Base-by-base conservation (phyloP, 1,140 invertebrate genomes). In the Ooceraea biroi region DNA sequence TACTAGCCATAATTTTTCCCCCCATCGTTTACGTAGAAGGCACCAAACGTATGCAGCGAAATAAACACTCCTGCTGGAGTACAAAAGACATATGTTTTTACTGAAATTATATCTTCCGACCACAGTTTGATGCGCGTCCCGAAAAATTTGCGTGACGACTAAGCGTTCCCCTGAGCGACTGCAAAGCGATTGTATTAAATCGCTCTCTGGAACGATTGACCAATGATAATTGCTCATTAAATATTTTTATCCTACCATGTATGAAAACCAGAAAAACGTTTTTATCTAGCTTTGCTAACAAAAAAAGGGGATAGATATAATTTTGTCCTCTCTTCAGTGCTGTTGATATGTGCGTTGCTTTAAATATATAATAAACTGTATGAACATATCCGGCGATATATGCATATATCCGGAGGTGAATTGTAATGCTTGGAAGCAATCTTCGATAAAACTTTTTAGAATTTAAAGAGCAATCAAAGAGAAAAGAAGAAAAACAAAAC, bases 291-390 rank as follows among this genome's bases (percentile, higher is more conserved):
- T 77, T 41, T 10, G 52, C n/a, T 17, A 65, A 65, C 27, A 60
- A 46, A 46, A 36, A 50, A 2, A 17, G 55, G 17, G 27, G 65
- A 30, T n/a, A 17, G 14, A 1, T 8, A 36, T 0, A 2, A 48
- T 58, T 30, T 57, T 17, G 30, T 19, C 3, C 19, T 66, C 4
- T 1, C 14, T 55, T 22, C 14, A 12, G 3, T 36, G 14, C 4
- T n/a, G 7, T 12, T 10, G 8, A 74, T 46, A n/a, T 8, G 22
- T 0, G 48, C 58, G 14, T 77, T 77, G 48, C 3, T 60, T 25
- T 44, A 55, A 77, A 77, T 66, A 77, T 41, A 1, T 55, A 77
- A 77, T 66, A n/a, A 65, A 46, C 41, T 44, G 63, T 12, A 19
- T 11, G 41, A 10, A 22, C n/a, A 8, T 50, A 50, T 14, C 8